Evolutionary conservation across 2,113 vertebrate species (phyloP), one percentile per base, ranked within the genome.

Genomic region (Puntigrus tetrazona): DNA sequence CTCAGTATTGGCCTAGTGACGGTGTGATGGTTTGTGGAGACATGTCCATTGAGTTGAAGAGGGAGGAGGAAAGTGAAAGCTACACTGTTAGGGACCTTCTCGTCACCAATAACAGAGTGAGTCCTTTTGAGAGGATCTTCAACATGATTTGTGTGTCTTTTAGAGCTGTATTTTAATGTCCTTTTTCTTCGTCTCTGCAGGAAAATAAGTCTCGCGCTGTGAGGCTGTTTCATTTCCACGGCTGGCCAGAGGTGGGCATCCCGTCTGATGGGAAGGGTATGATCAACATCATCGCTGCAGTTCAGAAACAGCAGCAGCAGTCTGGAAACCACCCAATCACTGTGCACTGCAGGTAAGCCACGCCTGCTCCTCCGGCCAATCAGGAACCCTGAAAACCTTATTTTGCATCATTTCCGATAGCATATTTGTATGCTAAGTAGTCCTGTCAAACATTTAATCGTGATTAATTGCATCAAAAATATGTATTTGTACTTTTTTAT

Each of bases 311-410:
- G 85, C 98, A 99, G 91, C 98, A 99, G 87, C 97, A 99, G 93
- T 99, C 98, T 47, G 98, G 98, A 82, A 99, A 99, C 92, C 98
- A 99, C 87, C 98, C 98, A 63, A 99, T 99, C 94, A 99, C 97
- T 2, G 98, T 99, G 78, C 98, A 99, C 93, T 99, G 97, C 97
- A 99, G 97, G 97, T 98, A 80, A 85, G 31, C 78, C 4, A 31
- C 36, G 70, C 36, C 34, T 14, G 43, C 38, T 52, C 22, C 43
- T 65, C 38, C 14, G 13, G 27, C 59, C 13, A 57, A 65, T 27
- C 29, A 43, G 8, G 31, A 18, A 3, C 7, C 7, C 9, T 83
- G n/a, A 41, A 41, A 43, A 63, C 47, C 6, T 63, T 27, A 7
- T 63, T 34, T 34, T 20, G 7, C 16, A 20, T 65, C 3, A 16